These are phyloP conservation scores for Cotesia congregata DNA, from an alignment of 2,888 invertebrate species.

Conservation along the genomic window DNA sequence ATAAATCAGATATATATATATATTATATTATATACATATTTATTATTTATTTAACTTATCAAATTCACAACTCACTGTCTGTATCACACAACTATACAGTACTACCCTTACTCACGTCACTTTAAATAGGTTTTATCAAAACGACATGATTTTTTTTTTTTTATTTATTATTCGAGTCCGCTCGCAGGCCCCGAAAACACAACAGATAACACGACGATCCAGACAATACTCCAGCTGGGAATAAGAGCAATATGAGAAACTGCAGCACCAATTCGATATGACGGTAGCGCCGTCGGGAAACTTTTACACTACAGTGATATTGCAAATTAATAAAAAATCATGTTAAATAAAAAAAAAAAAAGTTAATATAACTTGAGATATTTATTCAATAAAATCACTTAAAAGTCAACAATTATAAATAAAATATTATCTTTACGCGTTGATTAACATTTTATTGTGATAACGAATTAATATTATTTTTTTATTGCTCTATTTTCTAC, in stretches of 20 bases:
- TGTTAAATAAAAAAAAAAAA: background rate
- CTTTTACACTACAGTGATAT: background rate
- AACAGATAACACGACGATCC: conserved; percentile 62
- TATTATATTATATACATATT: background rate
- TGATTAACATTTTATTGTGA: background rate
- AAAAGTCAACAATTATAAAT: background rate
- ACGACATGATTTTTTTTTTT: conserved; percentile 56
- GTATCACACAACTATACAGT: conserved; percentile 9
- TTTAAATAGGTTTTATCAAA: conserved; percentile 50
- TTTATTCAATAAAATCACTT: background rate
- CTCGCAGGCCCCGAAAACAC: conserved; percentile 61
- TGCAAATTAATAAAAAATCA: background rate
- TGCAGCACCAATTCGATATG: background rate
- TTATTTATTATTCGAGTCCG: conserved; percentile 44
- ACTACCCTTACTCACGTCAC: conserved; percentile 28
- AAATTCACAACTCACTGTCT: background rate
- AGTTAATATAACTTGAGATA: background rate
- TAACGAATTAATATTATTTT: conserved; percentile 5
- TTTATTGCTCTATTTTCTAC: conserved; percentile 4
- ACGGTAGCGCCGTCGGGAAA: conserved; percentile 14
- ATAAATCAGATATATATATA: background rate
- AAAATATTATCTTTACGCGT: background rate
- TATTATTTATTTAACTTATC: background rate
- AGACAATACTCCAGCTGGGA: conserved; percentile 59
- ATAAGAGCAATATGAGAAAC: conserved; percentile 60